These are phyloP conservation scores for Trachelus troglodyta DNA, from an alignment of 2,888 invertebrate genomes.

Conservation along the genomic window DNA sequence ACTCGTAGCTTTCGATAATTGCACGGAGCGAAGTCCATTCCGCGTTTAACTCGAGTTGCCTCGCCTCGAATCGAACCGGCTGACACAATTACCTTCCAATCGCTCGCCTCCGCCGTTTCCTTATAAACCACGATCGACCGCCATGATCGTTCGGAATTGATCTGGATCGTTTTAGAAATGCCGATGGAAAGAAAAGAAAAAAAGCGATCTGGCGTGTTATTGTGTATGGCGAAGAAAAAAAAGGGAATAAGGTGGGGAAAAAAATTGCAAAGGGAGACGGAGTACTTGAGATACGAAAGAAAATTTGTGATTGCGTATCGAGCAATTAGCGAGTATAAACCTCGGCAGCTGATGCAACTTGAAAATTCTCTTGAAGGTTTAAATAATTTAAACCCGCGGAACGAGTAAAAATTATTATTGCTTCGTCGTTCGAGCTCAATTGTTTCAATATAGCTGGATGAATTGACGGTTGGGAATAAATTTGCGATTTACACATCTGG, in stretches of 20 bases:
- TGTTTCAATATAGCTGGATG: background rate
- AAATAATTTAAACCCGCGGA: slow-evolving; percentile 6
- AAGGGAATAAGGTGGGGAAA: background rate
- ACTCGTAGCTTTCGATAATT: slow-evolving; percentile 4
- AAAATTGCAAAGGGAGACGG: background rate
- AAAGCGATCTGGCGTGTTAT: background rate
- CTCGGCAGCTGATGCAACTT: slow-evolving; percentile 3
- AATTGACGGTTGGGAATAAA: slow-evolving; percentile 1
- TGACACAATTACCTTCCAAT: slow-evolving; percentile 11
- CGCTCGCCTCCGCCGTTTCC: slow-evolving; percentile 5
- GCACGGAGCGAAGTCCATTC: slow-evolving; percentile 9
- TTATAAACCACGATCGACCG: background rate
- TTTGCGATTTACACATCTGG: background rate
- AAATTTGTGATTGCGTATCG: background rate
- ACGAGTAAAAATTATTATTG: slow-evolving; percentile 5
- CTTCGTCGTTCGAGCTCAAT: background rate
- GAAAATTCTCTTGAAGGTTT: slow-evolving; percentile 4
- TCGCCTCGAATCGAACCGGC: slow-evolving; percentile 11
- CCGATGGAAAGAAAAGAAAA: slow-evolving; percentile 22
- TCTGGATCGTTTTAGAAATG: slow-evolving; percentile 27
- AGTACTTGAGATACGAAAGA: background rate
- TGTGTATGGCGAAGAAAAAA: background rate
- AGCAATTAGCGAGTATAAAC: background rate
- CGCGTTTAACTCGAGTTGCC: slow-evolving; percentile 5
- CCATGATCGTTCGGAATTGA: background rate